Base-by-base conservation (phyloP, 2,888 invertebrate species). In the Hedya salicella region DNA sequence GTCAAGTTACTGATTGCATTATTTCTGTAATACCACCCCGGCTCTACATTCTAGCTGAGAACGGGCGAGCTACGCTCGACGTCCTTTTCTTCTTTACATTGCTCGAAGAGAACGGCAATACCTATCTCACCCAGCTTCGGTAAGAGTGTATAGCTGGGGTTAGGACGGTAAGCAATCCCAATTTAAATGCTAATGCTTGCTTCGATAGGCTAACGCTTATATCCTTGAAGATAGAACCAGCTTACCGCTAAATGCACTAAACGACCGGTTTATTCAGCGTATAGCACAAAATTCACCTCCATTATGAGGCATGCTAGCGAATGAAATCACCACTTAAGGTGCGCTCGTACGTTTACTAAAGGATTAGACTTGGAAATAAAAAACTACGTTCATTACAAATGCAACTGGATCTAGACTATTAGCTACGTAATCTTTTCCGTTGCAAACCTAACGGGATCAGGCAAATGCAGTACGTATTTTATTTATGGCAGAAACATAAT, bases 181-280 rank as follows among this genome's bases (percentile, higher is more conserved):
- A 86, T 87, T 83, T 87, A 86, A 83, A 89, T 89, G 88, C 80
- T 81, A 88, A 89, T 88, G 67, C 67, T 69, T 73, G 52, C 78
- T 80, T 77, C 79, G 76, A 74, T 68, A 74, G 75, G 75, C 76
- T 32, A 72, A 32, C 14, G 75, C 76, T 75, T 71, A 78, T 81
- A 82, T 86, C 76, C 79, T 80, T 71, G 74, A 77, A 77, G 78
- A 84, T 81, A 79, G 75, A 74, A 68, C 73, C 73, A 78, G 80
- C 82, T 80, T 77, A 77, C 73, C 69, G 73, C 79, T 81, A 80
- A 74, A 77, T 82, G 78, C 78, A 77, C 72, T 73, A 72, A 71
- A 75, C 73, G 71, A 72, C 62, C 46, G 69, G 72, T 75, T 73
- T 73, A 73, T 62, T 67, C 25, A 71, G 74, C 4, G 25, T 25